Evolutionary conservation across 2,888 invertebrate genomes (phyloP), one percentile per base, ranked within the genome.

Genomic region (Ichneumoninae sp.): DNA sequence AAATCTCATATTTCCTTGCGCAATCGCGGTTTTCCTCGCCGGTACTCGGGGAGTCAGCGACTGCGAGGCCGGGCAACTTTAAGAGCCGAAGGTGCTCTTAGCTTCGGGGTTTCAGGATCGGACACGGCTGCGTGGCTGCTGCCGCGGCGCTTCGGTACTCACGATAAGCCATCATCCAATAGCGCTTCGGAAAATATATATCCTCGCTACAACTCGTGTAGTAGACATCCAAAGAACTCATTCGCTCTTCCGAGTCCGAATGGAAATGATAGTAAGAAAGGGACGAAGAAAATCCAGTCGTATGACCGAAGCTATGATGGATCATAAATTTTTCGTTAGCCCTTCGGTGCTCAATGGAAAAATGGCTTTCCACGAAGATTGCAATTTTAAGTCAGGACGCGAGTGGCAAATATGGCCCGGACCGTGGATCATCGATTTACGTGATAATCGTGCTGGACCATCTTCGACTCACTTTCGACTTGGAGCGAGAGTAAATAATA

Each of bases 1-100:
- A 75, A 82, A 80, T 81, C 40, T 65, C 66, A 66, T 70, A 85
- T 85, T 85, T 77, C 79, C 22, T 66, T 40, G 19, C 44, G 71
- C 40, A 8, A 52, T 65, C 65, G 50, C 36, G 33, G n/a, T 44
- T 79, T 69, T 83, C 54, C 47, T 74, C 22, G 62, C 44, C 50
- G 60, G 16, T 16, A 68, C 68, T 74, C 26, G 44, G 47, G 16
- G 26, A 68, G 57, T 65, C 72, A 50, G 40, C 47, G 65, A 33
- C 30, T 10, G 30, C 6, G 47, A 36, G 47, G 5, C 62, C 3
- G 54, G 66, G 54, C 19, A 10, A 71, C 22, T 68, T 69, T 66
- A 60, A 69, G 52, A 52, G 40, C 26, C 44, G 36, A 30, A 6
- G 47, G 47, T 52, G 57, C 16, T 47, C 30, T 33, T 22, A 26